Base-by-base conservation (phyloP, 2,113 vertebrate genomes). In the Eleginops maclovinus region DNA sequence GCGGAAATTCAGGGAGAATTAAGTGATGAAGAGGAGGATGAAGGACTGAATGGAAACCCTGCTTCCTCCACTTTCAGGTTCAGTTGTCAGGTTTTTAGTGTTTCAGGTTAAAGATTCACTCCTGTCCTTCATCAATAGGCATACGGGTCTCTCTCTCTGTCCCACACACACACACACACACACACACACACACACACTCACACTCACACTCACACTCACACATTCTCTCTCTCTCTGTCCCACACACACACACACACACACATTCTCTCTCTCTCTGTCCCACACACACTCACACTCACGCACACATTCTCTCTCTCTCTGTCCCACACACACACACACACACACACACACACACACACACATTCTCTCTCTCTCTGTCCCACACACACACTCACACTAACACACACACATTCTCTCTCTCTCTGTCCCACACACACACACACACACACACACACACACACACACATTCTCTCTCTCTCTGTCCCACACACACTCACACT, bases 81-180 rank as follows among this genome's bases (percentile, higher is more conserved):
- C 31, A 62, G 17, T 3, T 54, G 36, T 55, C 24, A 31, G 17
- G 60, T 55, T 22, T 55, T 22, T 43, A 28, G 46, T 15, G 11
- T 63, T 74, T 54, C n/a, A 50, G 28, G n/a, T 60, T 41, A 61
- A 61, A 61, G 47, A 62, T 61, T 61, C 36, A 11, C 16, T 61
- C 21, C 36, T 7, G 40, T 56, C 40, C 53, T 56, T 65, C 72
- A 58, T 66, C 51, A 56, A 40, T 26, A 58, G 15, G 36, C n/a
- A 40, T 13, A 24, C 14, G 21, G 11, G 22, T n/a, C n/a, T n/a
- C n/a, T n/a, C n/a, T n/a, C n/a, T n/a, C n/a, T n/a, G n/a, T n/a
- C 31, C 4, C 28, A 31, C 28, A 31, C 28, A 31, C 28, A 31
- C 28, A 31, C 28, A 31, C 28, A 31, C 28, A 31, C 28, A 31